Evolutionary conservation across 2,888 invertebrate species (phyloP).

Genomic region (Antheraea assamensis): DNA sequence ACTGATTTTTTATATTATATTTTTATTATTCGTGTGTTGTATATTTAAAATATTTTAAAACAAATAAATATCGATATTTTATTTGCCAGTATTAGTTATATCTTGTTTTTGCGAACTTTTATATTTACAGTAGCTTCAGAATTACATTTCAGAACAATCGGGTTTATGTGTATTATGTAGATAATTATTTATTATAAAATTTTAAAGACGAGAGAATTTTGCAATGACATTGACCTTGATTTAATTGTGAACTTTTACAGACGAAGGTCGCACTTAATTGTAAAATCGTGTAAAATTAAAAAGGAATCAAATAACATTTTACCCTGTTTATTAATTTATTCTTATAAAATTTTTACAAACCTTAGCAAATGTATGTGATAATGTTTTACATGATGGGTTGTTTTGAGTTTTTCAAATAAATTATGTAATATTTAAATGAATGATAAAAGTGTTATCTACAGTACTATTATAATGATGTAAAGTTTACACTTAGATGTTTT

Average conservation of each 20-base stretch:
- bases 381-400: not conserved
- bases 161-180: too few relatives aligned
- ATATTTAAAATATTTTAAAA: not conserved
- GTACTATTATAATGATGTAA: not conserved
- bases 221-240: constrained; percentile 4
- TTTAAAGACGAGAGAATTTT: not conserved
- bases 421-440: not conserved
- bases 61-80: not conserved
- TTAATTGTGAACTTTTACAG: not conserved
- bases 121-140: not conserved
- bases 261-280: not conserved
- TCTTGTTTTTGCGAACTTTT: not conserved
- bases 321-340: not conserved
- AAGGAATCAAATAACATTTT: not conserved
- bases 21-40: not conserved
- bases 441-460: not conserved
- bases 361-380: not conserved
- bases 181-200: not conserved
- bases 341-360: not conserved
- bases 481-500: not conserved
- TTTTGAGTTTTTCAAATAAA: not conserved
- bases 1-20: constrained; percentile 2
- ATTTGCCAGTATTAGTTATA: not conserved
- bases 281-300: not conserved
- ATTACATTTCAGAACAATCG: too few relatives aligned